Conservation (phyloP, 2,113 vertebrate genomes). For the Puffinus mauretanicus region DNA sequence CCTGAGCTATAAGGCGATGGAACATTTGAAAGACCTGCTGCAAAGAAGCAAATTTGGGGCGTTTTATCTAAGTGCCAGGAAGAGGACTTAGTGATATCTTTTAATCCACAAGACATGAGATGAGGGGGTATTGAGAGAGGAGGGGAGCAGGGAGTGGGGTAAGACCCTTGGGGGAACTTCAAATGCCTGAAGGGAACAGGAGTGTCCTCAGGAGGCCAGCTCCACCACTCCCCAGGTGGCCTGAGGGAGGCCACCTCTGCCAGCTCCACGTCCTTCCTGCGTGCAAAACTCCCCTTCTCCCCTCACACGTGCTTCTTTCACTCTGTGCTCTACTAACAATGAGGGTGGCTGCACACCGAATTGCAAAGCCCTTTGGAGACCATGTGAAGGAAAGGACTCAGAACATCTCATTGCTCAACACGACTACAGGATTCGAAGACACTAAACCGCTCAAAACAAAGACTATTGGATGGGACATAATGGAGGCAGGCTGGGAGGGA, state of each 20-base stretch:
- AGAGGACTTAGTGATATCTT: neutral
- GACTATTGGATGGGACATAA: neutral
- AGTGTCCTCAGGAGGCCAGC: neutral
- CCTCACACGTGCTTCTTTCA: neutral
- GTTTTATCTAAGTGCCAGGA: neutral
- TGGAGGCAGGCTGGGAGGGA: neutral
- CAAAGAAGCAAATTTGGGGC: neutral
- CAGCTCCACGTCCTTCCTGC: neutral
- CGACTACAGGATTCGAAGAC: neutral
- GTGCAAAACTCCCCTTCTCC: neutral
- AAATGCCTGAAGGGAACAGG: neutral
- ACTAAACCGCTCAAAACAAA: neutral
- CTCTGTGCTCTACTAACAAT: neutral
- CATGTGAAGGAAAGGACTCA: neutral
- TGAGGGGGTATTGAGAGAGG: fast-evolving
- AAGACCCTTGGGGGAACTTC: neutral
- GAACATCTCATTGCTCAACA: neutral
- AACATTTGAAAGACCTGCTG: neutral
- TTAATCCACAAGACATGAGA: neutral
- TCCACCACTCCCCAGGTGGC: neutral
- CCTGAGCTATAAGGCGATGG: neutral
- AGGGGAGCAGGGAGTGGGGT: neutral
- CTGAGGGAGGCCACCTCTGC: neutral
- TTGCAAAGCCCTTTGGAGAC: neutral
- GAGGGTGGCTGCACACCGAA: neutral